These are phyloP conservation scores for Nemotelus pantherinus DNA, from an alignment of 2,888 invertebrate species.

Conservation along the genomic window DNA sequence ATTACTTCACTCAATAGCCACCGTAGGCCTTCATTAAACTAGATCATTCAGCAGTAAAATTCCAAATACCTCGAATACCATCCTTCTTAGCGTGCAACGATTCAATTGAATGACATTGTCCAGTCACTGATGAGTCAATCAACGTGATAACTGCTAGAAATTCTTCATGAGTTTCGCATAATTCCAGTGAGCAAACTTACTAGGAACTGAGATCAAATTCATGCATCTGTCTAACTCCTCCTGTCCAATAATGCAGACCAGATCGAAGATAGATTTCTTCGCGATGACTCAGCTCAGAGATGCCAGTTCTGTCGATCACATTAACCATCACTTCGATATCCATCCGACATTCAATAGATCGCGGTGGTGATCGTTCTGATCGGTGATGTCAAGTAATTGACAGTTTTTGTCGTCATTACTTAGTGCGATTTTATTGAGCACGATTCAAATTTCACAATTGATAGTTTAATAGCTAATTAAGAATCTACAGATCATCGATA, in stretches of 20 bases:
- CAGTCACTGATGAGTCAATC: not conserved
- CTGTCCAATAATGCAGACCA: not conserved
- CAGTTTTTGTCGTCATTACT: constrained; percentile 40
- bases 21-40: too few species aligned
- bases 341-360: constrained; percentile 19
- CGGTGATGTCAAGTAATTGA: constrained; percentile 31
- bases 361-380: constrained; percentile 6
- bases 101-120: too few species aligned
- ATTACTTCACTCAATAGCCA: too few species aligned
- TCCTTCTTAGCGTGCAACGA: too few species aligned
- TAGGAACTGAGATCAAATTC: not conserved
- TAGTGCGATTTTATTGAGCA: constrained; percentile 29
- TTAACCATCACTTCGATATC: not conserved
- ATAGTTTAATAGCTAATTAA: constrained; percentile 40
- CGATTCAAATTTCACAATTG: constrained; percentile 39
- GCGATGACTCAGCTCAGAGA: constrained; percentile 21
- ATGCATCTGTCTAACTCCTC: not conserved
- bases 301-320: constrained; percentile 20
- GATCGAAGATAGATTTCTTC: not conserved
- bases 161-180: not conserved
- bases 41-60: too few species aligned
- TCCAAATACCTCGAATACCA: too few species aligned
- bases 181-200: not conserved
- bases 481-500: not conserved
- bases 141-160: not conserved